Base-by-base conservation (phyloP, 2,888 invertebrate genomes). In the Pammene fasciana region DNA sequence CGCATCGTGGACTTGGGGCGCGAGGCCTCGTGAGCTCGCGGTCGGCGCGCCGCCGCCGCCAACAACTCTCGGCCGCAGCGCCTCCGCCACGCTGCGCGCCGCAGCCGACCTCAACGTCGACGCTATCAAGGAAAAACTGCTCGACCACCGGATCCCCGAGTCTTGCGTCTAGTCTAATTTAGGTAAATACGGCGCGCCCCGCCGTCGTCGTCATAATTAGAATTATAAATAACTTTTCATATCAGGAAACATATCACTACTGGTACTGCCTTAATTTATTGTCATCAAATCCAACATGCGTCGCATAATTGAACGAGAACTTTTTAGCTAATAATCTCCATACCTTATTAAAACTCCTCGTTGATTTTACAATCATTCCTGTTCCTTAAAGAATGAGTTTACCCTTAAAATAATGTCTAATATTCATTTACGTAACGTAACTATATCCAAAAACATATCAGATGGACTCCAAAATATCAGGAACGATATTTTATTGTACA, bases 71-170 rank as follows among this genome's bases (percentile, higher is more conserved):
- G 86, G 86, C 11, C 93, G 93, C 72, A 93, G 93, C 74, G 93
- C 92, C 65, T 92, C 93, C 52, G 89, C 93, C 62, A 90, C 93
- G 72, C 86, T 92, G 75, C 91, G 90, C 78, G 82, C 86, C 72
- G 83, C 89, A 59, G 82, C 86, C 57, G 89, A 89, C 79, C 94
- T 96, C 81, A 97, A 97, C 90, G 97, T 97, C 68, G 95, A 96
- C 86, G 97, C 97, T 81, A 97, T 97, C 88, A 97, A 97, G 87
- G 96, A 97, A 88, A 95, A 97, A 83, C 94, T 97, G 73, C 96
- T 97, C 94, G 96, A 97, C 81, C 96, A 96, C 86, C 95, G 97
- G 84, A 95, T 97, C 84, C 97, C 97, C 55, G 97, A 97, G 90
- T 97, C 97, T 85, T 97, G 97, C 92, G 97, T 97, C 81, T 97